Evolutionary conservation across 2,888 invertebrate species (phyloP), one percentile per base, ranked within the genome.

Genomic region (Dendrolimus pini): DNA sequence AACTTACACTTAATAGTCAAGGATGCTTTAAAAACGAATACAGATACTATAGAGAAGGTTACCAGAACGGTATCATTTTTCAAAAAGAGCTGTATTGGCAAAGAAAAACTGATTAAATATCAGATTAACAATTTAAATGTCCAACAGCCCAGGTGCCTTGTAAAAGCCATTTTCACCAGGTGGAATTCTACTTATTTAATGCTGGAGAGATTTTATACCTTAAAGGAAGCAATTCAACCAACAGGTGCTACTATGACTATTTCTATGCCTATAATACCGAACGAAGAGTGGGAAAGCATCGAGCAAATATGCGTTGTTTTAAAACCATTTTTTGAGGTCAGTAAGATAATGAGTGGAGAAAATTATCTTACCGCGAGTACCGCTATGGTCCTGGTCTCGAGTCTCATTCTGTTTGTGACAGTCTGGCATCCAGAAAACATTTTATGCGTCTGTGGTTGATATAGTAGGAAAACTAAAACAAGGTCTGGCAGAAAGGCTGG

Each of bases 111-210:
- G 8, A 47, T 58, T 41, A 60, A 60, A 58, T 60, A 60, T 42
- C 58, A 60, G 56, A 41, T 55, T 8, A 58, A 47, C 14, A 53
- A 56, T 10, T 56, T 58, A 58, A 58, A 58, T 54, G 30, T 58
- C 41, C 47, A 54, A 41, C 56, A 54, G 52, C 54, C 59, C 13
- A 59, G 54, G 52, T 52, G 54, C 41, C 55, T 60, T 53, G 13
- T 60, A 42, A 55, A 53, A 53, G 56, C 56, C n/a, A 42, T 58
- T 53, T 56, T 56, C 10, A 59, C 59, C 12, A 59, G 57, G 42
- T 59, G 61, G 57, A 61, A 59, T 47, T 61, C 61, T 42, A 61
- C 58, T 47, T 62, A 60, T 53, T 18, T 60, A 47, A 62, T 61
- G 61, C 53, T 62, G 56, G 56, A 58, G 18, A 41, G 62, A 53